These are phyloP conservation scores for Corythornis vintsioides DNA, from an alignment of 2,113 vertebrate genomes.

Conservation along the genomic window DNA sequence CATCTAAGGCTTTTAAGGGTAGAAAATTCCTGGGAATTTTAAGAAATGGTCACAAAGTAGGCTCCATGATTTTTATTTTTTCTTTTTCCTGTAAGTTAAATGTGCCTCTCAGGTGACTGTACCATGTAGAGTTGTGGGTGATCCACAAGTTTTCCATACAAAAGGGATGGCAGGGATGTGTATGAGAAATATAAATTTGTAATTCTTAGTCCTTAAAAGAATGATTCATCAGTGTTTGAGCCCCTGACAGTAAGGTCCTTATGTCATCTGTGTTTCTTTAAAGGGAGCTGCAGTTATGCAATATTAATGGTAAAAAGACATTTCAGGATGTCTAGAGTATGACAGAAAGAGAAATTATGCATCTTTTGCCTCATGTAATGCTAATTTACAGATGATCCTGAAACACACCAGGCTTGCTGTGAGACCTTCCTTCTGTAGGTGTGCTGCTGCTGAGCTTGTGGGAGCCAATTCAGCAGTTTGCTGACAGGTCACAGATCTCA, in stretches of 20 bases:
- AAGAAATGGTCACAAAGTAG: background rate
- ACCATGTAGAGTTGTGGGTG: background rate
- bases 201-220: constrained; percentile 1
- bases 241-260: background rate
- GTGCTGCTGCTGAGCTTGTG: background rate
- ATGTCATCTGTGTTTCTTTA: constrained; percentile 29
- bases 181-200: background rate
- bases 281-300: constrained; percentile 22
- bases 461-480: constrained; percentile 14
- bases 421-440: constrained; percentile 22
- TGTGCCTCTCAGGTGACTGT: background rate
- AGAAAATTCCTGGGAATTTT: background rate
- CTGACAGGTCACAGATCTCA: constrained; percentile 39
- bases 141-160: background rate
- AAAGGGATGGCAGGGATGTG: background rate
- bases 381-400: constrained; percentile 40
- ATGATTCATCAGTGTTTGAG: background rate
- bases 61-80: background rate
- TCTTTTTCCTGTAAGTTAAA: background rate
- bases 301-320: constrained; percentile 28
- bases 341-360: background rate
- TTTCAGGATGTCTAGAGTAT: constrained; percentile 12
- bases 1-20: background rate
- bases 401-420: constrained; percentile 22
- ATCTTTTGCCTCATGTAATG: background rate